phyloP scores from a whole-genome alignment of 2,113 vertebrate species.

The Coptodon bakossiorum region DNA sequence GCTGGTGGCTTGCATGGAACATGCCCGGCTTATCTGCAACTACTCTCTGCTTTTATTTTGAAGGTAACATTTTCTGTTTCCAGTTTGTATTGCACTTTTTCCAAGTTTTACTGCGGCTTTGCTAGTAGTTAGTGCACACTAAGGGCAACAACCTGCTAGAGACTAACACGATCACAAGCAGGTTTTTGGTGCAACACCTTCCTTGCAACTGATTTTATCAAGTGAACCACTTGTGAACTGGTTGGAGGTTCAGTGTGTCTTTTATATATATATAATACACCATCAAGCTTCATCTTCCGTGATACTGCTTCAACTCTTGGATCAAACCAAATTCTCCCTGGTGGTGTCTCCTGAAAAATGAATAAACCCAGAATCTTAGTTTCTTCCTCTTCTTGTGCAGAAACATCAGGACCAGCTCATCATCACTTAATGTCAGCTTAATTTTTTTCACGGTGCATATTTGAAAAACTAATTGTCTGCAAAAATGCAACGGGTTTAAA shows the following conservation, averaged over 20 bases:
- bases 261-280: background rate
- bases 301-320: background rate
- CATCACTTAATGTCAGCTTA: background rate
- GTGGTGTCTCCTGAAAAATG: background rate
- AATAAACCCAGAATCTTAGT: background rate
- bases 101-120: background rate
- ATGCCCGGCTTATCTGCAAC: background rate
- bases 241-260: background rate
- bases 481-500: background rate
- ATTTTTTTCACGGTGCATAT: background rate
- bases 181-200: background rate
- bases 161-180: fast-evolving
- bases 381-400: background rate
- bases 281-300: background rate
- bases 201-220: background rate
- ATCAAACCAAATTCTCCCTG: background rate
- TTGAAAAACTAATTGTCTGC: background rate
- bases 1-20: background rate
- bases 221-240: background rate
- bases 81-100: background rate
- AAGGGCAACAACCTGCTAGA: background rate
- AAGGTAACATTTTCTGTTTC: background rate
- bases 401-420: background rate
- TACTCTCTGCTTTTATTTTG: background rate
- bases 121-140: background rate